Base-by-base conservation (phyloP, 2,113 vertebrate genomes). In the Aramus guarauna region DNA sequence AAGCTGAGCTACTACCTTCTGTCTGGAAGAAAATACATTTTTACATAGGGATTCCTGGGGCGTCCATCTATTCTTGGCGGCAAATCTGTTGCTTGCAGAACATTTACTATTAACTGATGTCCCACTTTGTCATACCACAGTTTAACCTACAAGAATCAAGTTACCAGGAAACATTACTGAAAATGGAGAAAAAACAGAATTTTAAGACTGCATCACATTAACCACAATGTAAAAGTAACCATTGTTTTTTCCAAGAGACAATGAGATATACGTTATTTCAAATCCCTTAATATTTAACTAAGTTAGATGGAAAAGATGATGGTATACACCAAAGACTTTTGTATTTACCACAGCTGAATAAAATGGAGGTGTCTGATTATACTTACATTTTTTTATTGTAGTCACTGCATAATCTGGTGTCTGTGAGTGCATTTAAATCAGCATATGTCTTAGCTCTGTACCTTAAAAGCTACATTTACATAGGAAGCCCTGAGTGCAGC, bases 21-120 rank as follows among this genome's bases (percentile, higher is more conserved):
- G 91, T 99, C 99, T 73, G 99, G 99, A 96, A 99, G 99, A 97
- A 99, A 99, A 98, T 99, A 99, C 99, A 99, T 99, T 98, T 99
- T 99, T 94, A 99, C 99, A 91, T 99, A 99, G 43, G 99, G 99
- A 97, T 99, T 99, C 72, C 99, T 98, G 58, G 99, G 99, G 63
- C 99, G 98, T 55, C 99, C 99, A 63, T 99, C 99, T 64, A 97
- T 98, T 97, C 99, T 98, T 72, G 99, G 16, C 58, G 99, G 99
- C 76, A 99, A 98, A 95, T 99, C 99, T 97, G 98, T 99, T 98
- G 99, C 99, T 98, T 99, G 99, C 68, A 99, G 99, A 95, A 99
- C 99, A 96, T 99, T 99, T 90, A 99, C 99, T 92, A 99, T 99
- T 97, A 99, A 97, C 95, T 99, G 99, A 97, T 99, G 99, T 63